Base-by-base conservation (phyloP, 64 coral and sea anemone species). In the Stichodactyla mertensii region DNA sequence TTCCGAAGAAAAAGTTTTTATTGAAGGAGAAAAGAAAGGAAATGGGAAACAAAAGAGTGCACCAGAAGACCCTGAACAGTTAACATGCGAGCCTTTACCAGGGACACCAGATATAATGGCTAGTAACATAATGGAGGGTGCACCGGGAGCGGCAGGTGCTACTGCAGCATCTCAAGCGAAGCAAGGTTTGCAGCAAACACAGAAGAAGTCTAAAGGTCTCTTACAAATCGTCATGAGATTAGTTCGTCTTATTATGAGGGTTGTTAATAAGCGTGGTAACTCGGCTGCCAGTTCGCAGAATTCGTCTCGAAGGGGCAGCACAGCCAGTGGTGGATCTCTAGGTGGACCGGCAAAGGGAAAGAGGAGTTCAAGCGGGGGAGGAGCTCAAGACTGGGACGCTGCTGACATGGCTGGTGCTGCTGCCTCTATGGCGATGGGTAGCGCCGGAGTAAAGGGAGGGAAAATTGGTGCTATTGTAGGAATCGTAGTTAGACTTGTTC, bases 191-290 rank as follows among this genome's bases (percentile, higher is more conserved):
- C 53, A 93, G 16, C 87, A 92, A 18, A 89, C 94, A 24, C 70
- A 87, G 36, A 89, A 87, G 45, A 92, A 90, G 62, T 90, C 94
- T 10, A 90, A 90, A 53, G 92, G 94, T 56, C 88, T 97, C 59
- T 81, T 97, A 57, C 94, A 92, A 64, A 97, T 97, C 31, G 94
- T 84, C n/a, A 87, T 97, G 88, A 77, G 94, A 66, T 88, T 97
- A 55, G 64, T 88, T 74, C 91, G 94, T 36, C 57, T 97, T 31
- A 84, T 88, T 67, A 87, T 79, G 80, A 83, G 94, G 31, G 91
- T 93, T 27, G 82, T 84, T 77, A 90, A 90, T 31, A 95, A 95
- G 52, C 86, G 86, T 6, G 66, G 86, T 20, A 85, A 56, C 14
- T 62, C 85, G 24, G 78, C 67, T 57, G 4, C 83, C 23, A 85